Conservation (phyloP, 2,797 vertebrate species). For the Geotrypetes seraphini region DNA sequence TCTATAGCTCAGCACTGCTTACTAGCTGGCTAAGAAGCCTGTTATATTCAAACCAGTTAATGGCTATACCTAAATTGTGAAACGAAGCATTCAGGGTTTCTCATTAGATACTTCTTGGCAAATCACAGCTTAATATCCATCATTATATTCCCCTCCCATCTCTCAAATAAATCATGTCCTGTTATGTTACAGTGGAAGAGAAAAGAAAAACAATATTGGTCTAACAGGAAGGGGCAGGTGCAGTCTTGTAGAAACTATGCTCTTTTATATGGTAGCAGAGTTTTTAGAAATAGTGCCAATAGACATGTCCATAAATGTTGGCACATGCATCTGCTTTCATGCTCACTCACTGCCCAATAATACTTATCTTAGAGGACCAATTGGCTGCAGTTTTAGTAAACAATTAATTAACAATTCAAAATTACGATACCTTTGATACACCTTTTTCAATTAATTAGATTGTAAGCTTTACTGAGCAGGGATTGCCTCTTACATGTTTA, state of each 20-base stretch:
- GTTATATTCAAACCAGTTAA: not conserved
- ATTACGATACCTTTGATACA: too few species aligned
- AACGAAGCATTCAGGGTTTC: not conserved
- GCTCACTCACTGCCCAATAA: too few species aligned
- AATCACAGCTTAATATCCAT: not conserved
- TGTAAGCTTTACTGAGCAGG: too few species aligned
- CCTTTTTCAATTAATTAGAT: too few species aligned
- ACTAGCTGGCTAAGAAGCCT: not conserved
- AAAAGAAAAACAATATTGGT: constrained; percentile 2
- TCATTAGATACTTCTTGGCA: not conserved
- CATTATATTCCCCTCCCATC: not conserved
- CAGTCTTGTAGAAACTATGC: not conserved
- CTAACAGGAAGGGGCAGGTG: constrained; percentile 18
- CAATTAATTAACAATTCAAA: too few species aligned
- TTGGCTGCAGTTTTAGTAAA: too few species aligned
- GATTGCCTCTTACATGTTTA: too few species aligned
- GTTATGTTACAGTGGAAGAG: constrained; percentile 4
- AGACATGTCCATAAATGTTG: too few species aligned
- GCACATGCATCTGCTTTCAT: too few species aligned
- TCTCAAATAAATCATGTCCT: not conserved
- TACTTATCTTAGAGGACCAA: too few species aligned
- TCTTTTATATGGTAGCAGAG: too few species aligned
- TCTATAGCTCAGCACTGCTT: not conserved
- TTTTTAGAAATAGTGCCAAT: too few species aligned
- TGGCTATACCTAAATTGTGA: not conserved